A percentile compares a stretch with the other conserved stretches of the same genome.
Conservation (phyloP, 2,113 vertebrate species). For the Hypomesus transpacificus region DNA sequence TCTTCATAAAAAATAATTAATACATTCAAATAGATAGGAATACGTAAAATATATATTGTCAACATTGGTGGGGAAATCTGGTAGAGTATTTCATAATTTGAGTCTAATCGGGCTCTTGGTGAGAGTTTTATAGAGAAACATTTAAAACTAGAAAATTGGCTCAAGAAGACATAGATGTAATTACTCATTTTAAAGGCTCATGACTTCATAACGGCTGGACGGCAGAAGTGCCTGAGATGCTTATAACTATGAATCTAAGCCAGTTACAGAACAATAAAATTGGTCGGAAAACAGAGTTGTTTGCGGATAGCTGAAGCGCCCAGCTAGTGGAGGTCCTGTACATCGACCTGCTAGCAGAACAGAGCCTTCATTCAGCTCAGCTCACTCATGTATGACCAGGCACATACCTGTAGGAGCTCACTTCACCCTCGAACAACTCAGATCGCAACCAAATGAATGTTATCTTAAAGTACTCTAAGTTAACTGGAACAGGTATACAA, state of each 20-base stretch:
- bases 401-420: slow-evolving; percentile 9
- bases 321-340: neutral
- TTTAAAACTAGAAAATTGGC: neutral
- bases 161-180: neutral
- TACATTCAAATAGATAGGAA: neutral
- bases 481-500: neutral
- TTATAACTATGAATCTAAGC: neutral
- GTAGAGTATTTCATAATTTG: neutral
- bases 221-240: neutral
- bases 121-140: slow-evolving; percentile 4
- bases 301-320: neutral
- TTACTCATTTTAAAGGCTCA: neutral
- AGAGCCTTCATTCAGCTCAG: slow-evolving; percentile 14
- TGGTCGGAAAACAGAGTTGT: neutral
- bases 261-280: slow-evolving; percentile 7
- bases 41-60: neutral
- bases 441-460: neutral
- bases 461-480: neutral
- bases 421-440: neutral
- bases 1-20: neutral
- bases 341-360: slow-evolving; percentile 13
- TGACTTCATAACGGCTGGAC: neutral
- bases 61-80: neutral
- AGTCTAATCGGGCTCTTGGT: slow-evolving; percentile 5
- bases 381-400: neutral